Evolutionary conservation across 2,113 vertebrate species (phyloP), one percentile per base, ranked within the genome.

Genomic region (Silurus glanis): DNA sequence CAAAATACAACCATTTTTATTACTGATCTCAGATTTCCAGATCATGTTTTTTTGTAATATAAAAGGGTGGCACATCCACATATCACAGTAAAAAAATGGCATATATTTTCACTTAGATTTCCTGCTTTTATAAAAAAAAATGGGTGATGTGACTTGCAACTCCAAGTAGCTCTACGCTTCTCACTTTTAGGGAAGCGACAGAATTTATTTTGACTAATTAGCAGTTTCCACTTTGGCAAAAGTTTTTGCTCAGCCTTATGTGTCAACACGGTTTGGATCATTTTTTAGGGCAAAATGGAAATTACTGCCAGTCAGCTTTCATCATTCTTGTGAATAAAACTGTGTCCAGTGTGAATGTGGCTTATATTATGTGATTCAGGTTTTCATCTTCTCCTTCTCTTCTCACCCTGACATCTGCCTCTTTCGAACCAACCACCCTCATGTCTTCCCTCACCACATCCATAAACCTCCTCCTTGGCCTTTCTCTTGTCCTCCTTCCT

Each of bases 181-280:
- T 88, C 53, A 67, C 79, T 61, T 85, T 80, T 86, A 53, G 21
- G 19, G 6, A 67, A 51, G 25, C 12, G 10, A 67, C 45, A 62
- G 25, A 62, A 45, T 17, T 56, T 61, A 37, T 37, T 87, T 84
- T 9, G 80, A 51, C 82, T 85, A 88, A 88, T 87, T 88, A 87
- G 45, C 83, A 85, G 80, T 71, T 85, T 87, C 79, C 62, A 37
- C 5, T 79, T 72, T 61, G 25, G 37, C 37, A 85, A 85, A 86
- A 67, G 59, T 62, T 17, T 53, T 23, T 59, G 71, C 66, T 88
- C 84, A 86, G 83, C 86, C 87, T 85, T 67, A 76, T 82, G 17
- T 0, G 5, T 83, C 23, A 83, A 83, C 83, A 74, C 13, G 51
- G 69, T 19, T 69, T 67, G 64, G 28, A 80, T 75, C 25, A 37